These are phyloP conservation scores for Meteorus cinctellus DNA, from an alignment of 2,888 invertebrate genomes.

Conservation along the genomic window DNA sequence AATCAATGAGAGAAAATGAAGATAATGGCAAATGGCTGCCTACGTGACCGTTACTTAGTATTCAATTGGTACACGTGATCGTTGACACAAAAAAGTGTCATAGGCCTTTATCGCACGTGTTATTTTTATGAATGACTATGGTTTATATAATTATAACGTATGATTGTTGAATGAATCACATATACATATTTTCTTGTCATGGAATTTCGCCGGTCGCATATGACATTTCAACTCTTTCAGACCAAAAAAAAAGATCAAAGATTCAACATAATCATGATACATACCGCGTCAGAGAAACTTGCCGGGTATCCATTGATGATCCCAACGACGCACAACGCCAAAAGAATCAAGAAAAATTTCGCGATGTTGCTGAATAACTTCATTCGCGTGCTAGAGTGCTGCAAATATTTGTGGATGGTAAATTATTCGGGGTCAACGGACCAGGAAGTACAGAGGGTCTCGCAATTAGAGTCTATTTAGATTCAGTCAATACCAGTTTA, in stretches of 20 bases:
- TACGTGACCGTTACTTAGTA: background rate
- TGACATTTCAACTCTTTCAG: background rate
- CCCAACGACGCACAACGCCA: conserved; percentile 58
- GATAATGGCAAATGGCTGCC: conserved; percentile 12
- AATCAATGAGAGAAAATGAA: conserved; percentile 15
- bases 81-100: conserved; percentile 19
- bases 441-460: background rate
- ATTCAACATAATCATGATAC: conserved; percentile 51
- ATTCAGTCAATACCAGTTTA: conserved; percentile 45
- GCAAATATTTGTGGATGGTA: no score
- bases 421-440: background rate
- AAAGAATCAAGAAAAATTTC: conserved; percentile 47
- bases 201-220: background rate
- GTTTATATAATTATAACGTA: background rate
- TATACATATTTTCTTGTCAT: background rate
- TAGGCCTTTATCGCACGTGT: background rate
- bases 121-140: background rate
- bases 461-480: background rate
- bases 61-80: conserved; percentile 14
- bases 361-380: conserved; percentile 45
- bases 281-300: conserved; percentile 69
- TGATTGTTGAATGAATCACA: background rate
- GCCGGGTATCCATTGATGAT: conserved; percentile 63
- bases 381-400: conserved; percentile 46
- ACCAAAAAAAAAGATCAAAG: background rate